A percentile compares a stretch with the other conserved stretches of the same genome.
phyloP scores from a whole-genome alignment of 2,113 vertebrate genomes.

The Paratilapia polleni region DNA sequence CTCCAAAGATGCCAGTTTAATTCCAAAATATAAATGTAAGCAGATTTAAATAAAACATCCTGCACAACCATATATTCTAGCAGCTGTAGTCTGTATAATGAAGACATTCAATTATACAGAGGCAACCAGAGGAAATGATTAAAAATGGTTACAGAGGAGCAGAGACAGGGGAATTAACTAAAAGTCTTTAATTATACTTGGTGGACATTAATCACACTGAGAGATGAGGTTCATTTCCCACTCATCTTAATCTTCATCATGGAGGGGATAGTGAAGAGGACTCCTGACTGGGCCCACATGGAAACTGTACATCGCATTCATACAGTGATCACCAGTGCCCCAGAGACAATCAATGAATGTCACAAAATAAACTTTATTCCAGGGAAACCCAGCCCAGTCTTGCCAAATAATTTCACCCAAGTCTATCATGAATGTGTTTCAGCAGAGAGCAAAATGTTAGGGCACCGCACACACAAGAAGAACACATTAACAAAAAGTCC shows the following conservation, averaged over 20 bases:
- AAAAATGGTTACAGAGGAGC: constrained; percentile 75
- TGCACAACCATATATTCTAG: constrained; percentile 19
- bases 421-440: background rate
- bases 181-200: constrained; percentile 83
- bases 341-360: background rate
- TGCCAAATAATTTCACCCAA: background rate
- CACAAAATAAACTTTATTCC: background rate
- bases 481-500: background rate
- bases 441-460: background rate
- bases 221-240: constrained; percentile 79
- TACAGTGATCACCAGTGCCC: background rate
- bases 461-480: background rate
- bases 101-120: constrained; percentile 73
- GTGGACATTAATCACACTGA: constrained; percentile 80
- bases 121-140: constrained; percentile 73
- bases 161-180: constrained; percentile 81
- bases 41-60: constrained; percentile 41
- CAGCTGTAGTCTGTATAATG: constrained; percentile 44
- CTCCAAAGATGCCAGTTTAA: background rate
- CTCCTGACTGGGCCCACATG: constrained; percentile 35
- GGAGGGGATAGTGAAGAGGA: constrained; percentile 39
- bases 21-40: constrained; percentile 14
- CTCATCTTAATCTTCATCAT: constrained; percentile 81
- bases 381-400: background rate
- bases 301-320: background rate